Evolutionary conservation across 2,797 vertebrate species (phyloP), one percentile per base, ranked within the genome.

Genomic region (Bradypodion pumilum): DNA sequence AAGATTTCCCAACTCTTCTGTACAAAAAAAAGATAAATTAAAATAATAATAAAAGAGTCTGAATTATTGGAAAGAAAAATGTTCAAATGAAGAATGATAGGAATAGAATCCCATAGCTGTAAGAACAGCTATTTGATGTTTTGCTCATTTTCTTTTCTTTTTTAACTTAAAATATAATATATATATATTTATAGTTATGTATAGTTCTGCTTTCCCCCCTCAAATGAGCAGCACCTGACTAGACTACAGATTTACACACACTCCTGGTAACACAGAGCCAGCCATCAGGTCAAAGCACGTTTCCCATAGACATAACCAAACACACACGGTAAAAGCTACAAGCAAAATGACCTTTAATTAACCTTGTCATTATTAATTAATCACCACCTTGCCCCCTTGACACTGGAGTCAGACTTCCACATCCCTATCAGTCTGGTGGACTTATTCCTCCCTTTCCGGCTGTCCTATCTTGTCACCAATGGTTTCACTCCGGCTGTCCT

Each of bases 241-340:
- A 99, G 97, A 99, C 98, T 98, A 99, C 97, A 97, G 96, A 97
- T 97, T 97, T 97, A 99, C 98, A 98, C 97, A 97, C 95, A 95
- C 97, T 94, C 95, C 95, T 96, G 96, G 97, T 95, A 97, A 97
- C 97, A 98, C 95, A 96, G 95, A 94, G 92, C 91, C 80, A 89
- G 89, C 92, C 93, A 94, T 95, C 92, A 92, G 92, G 89, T 94
- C 91, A 94, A 89, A 95, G 93, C 94, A 95, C 86, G 75, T 93
- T 93, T 91, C 91, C 94, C 94, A 92, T 93, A 93, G 94, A 96
- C 95, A 96, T 93, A 94, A 95, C 95, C 96, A 94, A 95, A 95
- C 94, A 95, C 95, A 96, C 95, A 96, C 95, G 88, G 95, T 95
- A 94, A 95, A 96, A 96, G 95, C 92, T 80, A 97, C 96, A 96